Evolutionary conservation across 2,888 invertebrate genomes (phyloP).

Genomic region (Polyploca ridens): DNA sequence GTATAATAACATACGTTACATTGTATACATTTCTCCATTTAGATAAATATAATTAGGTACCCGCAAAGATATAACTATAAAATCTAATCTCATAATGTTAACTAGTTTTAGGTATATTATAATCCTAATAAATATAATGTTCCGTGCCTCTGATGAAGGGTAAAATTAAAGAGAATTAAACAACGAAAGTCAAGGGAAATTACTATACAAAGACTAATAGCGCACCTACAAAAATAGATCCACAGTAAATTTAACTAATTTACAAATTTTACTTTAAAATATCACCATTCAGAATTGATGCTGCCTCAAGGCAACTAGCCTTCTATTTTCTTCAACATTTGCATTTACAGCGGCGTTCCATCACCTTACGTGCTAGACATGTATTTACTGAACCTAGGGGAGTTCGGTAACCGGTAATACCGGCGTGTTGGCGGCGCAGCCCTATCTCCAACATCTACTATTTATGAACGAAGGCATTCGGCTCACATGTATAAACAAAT

Average conservation of each 20-base stretch:
- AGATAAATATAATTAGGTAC: conserved; percentile 73
- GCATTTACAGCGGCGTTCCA: conserved; percentile 13
- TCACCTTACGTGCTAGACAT: conserved; percentile 22
- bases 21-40: conserved; percentile 71
- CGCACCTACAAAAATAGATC: conserved; percentile 60
- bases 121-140: conserved; percentile 56
- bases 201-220: conserved; percentile 48
- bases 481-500: background rate
- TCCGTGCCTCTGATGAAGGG: conserved; percentile 54
- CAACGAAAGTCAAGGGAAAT: conserved; percentile 39
- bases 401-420: background rate
- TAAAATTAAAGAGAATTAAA: conserved; percentile 40
- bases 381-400: conserved; percentile 18
- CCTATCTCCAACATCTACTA: background rate
- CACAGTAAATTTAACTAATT: conserved; percentile 43
- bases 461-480: background rate
- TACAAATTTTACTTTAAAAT: conserved; percentile 59
- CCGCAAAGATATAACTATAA: conserved; percentile 75
- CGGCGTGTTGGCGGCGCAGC: background rate
- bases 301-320: conserved; percentile 49
- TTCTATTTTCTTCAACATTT: conserved; percentile 28
- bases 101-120: conserved; percentile 57
- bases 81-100: conserved; percentile 73
- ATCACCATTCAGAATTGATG: conserved; percentile 67
- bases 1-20: conserved; percentile 65